Evolutionary conservation across 2,888 invertebrate genomes (phyloP), one percentile per base, ranked within the genome.

Genomic region (Volucella bombylans): DNA sequence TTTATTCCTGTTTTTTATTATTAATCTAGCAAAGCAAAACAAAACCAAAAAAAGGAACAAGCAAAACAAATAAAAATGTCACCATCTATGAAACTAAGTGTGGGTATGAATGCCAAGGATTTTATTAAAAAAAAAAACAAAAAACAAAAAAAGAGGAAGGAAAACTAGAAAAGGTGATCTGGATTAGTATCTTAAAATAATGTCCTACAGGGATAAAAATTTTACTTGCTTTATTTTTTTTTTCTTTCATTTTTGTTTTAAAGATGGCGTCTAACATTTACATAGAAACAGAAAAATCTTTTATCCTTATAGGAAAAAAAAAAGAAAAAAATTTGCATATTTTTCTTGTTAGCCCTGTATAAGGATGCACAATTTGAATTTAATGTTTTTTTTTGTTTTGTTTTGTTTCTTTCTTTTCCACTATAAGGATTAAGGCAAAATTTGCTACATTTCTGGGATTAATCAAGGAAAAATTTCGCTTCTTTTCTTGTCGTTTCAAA

Each of bases 141-240:
- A n/a, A n/a, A n/a, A n/a, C n/a, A n/a, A n/a, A 72, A 88, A 18
- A 18, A 18, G 1, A 18, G 1, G 18, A 18, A 18, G 18, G 1
- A 18, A 18, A 88, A 90, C 31, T 31, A 6, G 89, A 88, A 90
- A 90, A 90, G 90, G 90, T 90, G 90, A 89, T 90, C 90, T 89
- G 90, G 90, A 90, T 90, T 90, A 90, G 90, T 90, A 89, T 90
- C 89, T 90, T 89, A 90, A 85, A 90, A 90, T 90, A 90, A 90
- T 90, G 90, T 90, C 90, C 90, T 90, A 90, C 90, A 90, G 89
- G 89, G 90, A 90, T 89, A 90, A 90, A 31, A 89, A 90, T 88
- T 90, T 88, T 87, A 86, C 88, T 87, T 85, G 73, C 72, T 12
- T 55, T 61, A 59, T 62, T 54, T 62, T 68, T 52, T 69, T 64